These are phyloP conservation scores for Neosilurus hyrtlii DNA, from an alignment of 2,797 vertebrate species.

Conservation along the genomic window DNA sequence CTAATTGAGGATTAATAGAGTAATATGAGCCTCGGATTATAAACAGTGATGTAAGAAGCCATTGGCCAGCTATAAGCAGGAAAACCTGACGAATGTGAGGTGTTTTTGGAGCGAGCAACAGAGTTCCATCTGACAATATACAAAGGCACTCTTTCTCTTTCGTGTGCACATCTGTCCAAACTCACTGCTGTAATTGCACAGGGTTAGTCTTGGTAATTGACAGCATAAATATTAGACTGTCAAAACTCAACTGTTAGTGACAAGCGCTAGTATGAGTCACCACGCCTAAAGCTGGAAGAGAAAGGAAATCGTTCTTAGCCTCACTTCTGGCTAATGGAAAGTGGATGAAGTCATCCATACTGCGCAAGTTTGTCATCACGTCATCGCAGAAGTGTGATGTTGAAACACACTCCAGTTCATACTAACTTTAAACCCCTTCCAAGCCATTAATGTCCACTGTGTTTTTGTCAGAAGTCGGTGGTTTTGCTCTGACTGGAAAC, in stretches of 20 bases:
- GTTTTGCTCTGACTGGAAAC: not conserved
- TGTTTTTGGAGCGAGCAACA: constrained; percentile 18
- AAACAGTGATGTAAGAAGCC: constrained; percentile 34
- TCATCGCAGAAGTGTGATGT: constrained; percentile 10
- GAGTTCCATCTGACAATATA: constrained; percentile 49
- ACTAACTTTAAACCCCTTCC: not conserved
- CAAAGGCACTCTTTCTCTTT: constrained; percentile 63
- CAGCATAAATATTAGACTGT: constrained; percentile 75
- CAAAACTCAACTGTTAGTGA: constrained; percentile 67
- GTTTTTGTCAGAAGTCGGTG: not conserved
- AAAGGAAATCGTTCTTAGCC: constrained; percentile 36
- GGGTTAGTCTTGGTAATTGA: constrained; percentile 69
- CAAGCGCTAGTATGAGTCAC: constrained; percentile 67
- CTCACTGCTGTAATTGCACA: constrained; percentile 67
- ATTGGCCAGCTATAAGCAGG: not conserved
- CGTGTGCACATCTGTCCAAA: constrained; percentile 68
- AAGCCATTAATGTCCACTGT: constrained; percentile 2
- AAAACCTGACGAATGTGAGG: constrained; percentile 16
- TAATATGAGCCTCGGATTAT: not conserved
- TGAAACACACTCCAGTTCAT: constrained; percentile 7
- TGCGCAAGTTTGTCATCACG: constrained; percentile 27
- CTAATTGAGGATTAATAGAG: not conserved
- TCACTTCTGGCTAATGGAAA: constrained; percentile 19
- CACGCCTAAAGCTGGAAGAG: constrained; percentile 51
- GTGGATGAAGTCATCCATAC: constrained; percentile 41